phyloP scores from a whole-genome alignment of 1,140 invertebrate genomes.

The Drosophila ironensis region DNA sequence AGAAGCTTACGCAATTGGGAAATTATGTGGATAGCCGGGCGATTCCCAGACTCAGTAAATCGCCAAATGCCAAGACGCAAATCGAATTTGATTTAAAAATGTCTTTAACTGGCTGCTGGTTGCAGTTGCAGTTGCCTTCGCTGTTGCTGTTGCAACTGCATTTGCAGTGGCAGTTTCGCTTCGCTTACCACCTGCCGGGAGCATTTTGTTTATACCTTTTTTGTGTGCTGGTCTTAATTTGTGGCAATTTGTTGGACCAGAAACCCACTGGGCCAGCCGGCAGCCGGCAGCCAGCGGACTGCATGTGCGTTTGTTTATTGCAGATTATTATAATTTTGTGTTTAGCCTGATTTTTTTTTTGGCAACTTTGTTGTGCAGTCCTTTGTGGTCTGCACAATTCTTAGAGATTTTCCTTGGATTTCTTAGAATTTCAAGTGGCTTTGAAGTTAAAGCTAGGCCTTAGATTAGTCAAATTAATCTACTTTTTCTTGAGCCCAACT shows the following conservation, averaged over 20 bases:
- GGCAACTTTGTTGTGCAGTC: constrained; percentile 5
- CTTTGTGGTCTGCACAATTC: constrained; percentile 1
- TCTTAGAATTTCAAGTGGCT: too few relatives aligned
- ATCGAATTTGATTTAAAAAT: constrained; percentile 71
- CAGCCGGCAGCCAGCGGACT: neutral
- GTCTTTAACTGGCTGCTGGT: constrained; percentile 42
- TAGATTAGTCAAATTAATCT: too few relatives aligned
- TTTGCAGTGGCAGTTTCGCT: constrained; percentile 21
- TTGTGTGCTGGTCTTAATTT: constrained; percentile 53
- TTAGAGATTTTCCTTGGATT: too few relatives aligned
- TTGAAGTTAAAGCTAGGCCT: too few relatives aligned
- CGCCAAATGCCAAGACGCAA: constrained; percentile 49
- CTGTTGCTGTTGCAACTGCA: constrained; percentile 8
- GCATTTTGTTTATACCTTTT: constrained; percentile 35
- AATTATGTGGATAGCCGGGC: constrained; percentile 15
- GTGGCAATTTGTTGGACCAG: constrained; percentile 61
- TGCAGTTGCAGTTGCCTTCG: neutral
- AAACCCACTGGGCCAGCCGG: constrained; percentile 29
- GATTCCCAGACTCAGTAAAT: constrained; percentile 51
- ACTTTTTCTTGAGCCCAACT: too few relatives aligned
- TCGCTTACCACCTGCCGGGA: constrained; percentile 56
- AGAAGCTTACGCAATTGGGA: constrained; percentile 45
- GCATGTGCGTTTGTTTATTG: constrained; percentile 39
- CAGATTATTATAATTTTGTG: constrained; percentile 36
- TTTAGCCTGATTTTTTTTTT: constrained; percentile 40